phyloP scores from a whole-genome alignment of 2,888 invertebrate species.

The Trichogramma dendrolimi region DNA sequence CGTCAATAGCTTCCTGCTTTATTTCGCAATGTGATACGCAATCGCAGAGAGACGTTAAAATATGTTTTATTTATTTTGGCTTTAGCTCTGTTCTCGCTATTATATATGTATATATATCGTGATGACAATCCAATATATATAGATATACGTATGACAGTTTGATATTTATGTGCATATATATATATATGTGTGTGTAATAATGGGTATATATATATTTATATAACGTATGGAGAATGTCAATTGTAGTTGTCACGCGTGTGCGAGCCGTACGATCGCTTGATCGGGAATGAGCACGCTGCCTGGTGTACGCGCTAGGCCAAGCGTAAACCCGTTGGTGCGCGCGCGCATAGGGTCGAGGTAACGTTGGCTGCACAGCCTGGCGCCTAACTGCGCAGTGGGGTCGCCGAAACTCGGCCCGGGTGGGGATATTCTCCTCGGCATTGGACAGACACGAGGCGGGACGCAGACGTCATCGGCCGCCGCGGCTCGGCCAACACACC shows the following conservation, averaged over 20 bases:
- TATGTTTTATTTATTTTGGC: no score
- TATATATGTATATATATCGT: no score
- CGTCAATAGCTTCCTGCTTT: no score
- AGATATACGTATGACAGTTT: slow-evolving; percentile 8
- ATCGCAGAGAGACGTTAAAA: no score
- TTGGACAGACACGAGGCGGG: slow-evolving; percentile 47
- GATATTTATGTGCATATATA: slow-evolving; percentile 11
- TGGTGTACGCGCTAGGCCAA: slow-evolving; percentile 31
- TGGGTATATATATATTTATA: slow-evolving; percentile 9
- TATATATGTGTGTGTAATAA: slow-evolving; percentile 10
- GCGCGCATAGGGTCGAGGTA: slow-evolving; percentile 12
- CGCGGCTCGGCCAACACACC: slow-evolving; percentile 27
- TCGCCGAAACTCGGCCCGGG: background rate
- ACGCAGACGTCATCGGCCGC: slow-evolving; percentile 47
- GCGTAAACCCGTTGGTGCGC: slow-evolving; percentile 4
- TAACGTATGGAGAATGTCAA: no score
- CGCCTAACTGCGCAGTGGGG: background rate
- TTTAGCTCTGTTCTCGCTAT: no score
- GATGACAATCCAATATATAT: slow-evolving; percentile 1
- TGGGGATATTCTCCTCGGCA: slow-evolving; percentile 24
- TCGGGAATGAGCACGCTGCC: slow-evolving; percentile 47
- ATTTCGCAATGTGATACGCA: no score
- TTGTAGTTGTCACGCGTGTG: slow-evolving; percentile 32
- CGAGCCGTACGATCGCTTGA: slow-evolving; percentile 44
- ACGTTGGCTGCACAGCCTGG: background rate